Evolutionary conservation across 2,797 vertebrate genomes (phyloP).

Genomic region (Petrocephalus sullivani): DNA sequence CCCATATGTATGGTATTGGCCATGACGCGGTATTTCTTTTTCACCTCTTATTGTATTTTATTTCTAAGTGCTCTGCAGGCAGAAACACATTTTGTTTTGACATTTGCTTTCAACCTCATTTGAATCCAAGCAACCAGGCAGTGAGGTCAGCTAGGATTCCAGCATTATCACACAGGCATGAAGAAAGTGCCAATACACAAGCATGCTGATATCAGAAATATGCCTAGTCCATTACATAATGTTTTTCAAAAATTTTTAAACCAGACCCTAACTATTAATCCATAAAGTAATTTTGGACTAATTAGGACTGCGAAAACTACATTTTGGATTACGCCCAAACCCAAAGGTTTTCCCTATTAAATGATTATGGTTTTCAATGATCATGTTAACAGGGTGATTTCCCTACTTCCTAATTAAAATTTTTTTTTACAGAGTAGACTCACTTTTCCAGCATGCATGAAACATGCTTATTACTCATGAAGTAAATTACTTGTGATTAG

Average conservation of each 20-base stretch:
- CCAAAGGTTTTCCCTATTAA: neutral
- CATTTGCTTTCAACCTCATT: slow-evolving; percentile 15
- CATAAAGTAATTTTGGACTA: neutral
- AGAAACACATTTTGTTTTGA: slow-evolving; percentile 16
- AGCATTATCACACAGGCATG: neutral
- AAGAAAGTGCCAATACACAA: neutral
- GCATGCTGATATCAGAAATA: neutral
- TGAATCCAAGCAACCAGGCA: neutral
- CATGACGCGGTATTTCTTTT: neutral
- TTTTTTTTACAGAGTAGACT: neutral
- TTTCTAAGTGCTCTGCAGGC: neutral
- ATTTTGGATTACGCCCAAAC: neutral
- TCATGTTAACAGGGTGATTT: slow-evolving; percentile 3
- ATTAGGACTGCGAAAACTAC: neutral
- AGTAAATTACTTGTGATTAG: neutral
- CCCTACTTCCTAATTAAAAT: neutral
- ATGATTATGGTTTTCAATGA: slow-evolving; percentile 9
- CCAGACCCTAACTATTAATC: neutral
- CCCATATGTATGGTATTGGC: neutral
- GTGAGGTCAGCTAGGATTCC: neutral
- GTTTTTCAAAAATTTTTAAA: neutral
- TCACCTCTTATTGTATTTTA: neutral
- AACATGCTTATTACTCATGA: neutral
- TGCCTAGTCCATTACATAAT: neutral
- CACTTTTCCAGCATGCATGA: neutral